Evolutionary conservation across 2,797 vertebrate genomes (phyloP).

Genomic region (Halcyon chelicuti): DNA sequence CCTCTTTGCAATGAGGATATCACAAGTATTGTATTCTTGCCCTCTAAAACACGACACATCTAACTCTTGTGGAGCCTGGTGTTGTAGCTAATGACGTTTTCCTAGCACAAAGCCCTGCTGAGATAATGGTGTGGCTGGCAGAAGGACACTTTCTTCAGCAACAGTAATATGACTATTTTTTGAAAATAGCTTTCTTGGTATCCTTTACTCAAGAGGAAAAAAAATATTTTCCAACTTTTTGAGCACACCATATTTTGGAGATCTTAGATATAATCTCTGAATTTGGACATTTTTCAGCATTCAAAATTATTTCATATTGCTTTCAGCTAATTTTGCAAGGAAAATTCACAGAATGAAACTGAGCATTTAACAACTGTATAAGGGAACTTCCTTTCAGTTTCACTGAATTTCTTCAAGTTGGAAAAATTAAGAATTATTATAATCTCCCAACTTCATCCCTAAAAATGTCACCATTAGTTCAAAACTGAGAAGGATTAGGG

Average conservation of each 20-base stretch:
- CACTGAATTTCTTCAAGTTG: background rate
- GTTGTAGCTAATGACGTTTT: background rate
- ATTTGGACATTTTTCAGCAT: background rate
- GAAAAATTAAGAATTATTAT: background rate
- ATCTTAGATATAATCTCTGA: background rate
- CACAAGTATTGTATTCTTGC: background rate
- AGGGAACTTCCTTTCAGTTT: background rate
- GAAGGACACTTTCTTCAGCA: background rate
- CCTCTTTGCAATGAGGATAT: background rate
- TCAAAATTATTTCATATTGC: background rate
- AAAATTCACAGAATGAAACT: background rate
- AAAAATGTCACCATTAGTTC: background rate
- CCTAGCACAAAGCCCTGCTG: background rate
- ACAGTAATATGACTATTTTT: background rate
- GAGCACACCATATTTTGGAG: background rate
- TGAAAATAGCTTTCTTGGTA: background rate
- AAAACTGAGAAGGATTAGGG: background rate
- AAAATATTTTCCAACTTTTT: background rate
- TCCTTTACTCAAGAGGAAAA: background rate
- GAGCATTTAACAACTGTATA: background rate
- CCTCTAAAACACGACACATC: background rate
- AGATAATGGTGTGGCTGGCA: constrained; percentile 5
- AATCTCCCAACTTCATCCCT: background rate
- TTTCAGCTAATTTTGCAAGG: background rate
- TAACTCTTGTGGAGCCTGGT: background rate